These are phyloP conservation scores for Chelidonichthys spinosus DNA, from an alignment of 2,797 vertebrate genomes.

Conservation along the genomic window DNA sequence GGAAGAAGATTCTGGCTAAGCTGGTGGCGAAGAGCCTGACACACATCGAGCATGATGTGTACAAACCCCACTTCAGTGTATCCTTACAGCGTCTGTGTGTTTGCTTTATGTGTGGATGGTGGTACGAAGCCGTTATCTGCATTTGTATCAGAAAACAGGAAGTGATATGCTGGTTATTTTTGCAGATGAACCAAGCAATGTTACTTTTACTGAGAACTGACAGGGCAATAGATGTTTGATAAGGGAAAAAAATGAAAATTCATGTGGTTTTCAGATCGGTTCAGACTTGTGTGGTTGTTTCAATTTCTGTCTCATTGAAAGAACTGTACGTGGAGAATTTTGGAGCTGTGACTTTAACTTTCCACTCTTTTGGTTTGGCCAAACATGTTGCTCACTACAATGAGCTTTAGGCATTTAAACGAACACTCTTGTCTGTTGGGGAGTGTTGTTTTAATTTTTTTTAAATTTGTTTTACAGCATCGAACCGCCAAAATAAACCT, in stretches of 20 bases:
- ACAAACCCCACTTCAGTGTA: conserved; percentile 88
- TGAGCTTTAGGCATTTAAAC: no score
- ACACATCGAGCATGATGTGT: conserved; percentile 84
- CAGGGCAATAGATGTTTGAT: neutral
- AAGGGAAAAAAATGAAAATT: conserved; percentile 16
- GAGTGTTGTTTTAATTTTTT: neutral
- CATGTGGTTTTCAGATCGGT: conserved; percentile 1
- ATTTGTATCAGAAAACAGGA: conserved; percentile 3
- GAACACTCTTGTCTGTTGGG: neutral
- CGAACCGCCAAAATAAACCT: neutral
- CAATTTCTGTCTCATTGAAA: neutral
- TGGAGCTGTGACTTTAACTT: neutral
- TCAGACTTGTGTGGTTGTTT: neutral
- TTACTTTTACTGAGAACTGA: neutral
- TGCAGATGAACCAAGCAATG: neutral
- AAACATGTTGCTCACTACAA: neutral
- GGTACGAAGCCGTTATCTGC: neutral
- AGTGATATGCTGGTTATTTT: neutral
- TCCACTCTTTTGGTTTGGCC: neutral
- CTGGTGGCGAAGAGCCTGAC: conserved; percentile 86
- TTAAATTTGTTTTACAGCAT: neutral
- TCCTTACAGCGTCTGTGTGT: conserved; percentile 60
- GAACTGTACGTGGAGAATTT: neutral
- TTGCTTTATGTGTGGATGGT: neutral
- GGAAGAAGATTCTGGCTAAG: conserved; percentile 85